Evolutionary conservation across 2,797 vertebrate species (phyloP).

Genomic region (Eospalax fontanierii): DNA sequence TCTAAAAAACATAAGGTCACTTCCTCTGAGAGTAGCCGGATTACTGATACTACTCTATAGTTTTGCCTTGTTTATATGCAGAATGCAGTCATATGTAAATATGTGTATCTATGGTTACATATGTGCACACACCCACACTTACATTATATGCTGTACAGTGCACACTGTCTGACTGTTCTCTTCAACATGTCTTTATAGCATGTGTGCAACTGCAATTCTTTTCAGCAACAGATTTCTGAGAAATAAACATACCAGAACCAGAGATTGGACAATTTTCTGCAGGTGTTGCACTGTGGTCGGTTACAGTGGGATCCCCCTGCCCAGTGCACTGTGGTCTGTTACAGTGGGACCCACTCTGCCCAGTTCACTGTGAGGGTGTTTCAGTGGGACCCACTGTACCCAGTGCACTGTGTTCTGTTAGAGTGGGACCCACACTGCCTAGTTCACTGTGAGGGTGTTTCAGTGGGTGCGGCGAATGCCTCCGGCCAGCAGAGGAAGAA

Average conservation of each 20-base stretch:
- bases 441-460: too few species aligned
- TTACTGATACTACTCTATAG: background rate
- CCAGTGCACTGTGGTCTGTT: background rate
- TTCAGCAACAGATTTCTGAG: background rate
- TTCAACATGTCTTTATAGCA: background rate
- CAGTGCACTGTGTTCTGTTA: too few species aligned
- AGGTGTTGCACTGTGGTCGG: too few species aligned
- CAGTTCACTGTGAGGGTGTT: too few species aligned
- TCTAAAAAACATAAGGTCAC: conserved; percentile 16
- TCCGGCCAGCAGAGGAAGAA: too few species aligned
- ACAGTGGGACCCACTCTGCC: background rate
- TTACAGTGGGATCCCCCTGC: background rate
- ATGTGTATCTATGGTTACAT: background rate
- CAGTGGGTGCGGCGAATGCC: too few species aligned
- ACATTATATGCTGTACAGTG: background rate
- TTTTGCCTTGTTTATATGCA: background rate
- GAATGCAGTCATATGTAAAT: background rate
- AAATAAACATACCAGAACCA: background rate
- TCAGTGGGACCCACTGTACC: too few species aligned
- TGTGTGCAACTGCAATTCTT: background rate
- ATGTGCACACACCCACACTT: background rate
- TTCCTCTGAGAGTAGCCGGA: background rate
- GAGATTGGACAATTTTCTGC: background rate
- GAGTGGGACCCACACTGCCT: background rate
- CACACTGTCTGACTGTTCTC: conserved; percentile 1